phyloP scores from a whole-genome alignment of 2,113 vertebrate species.

The Equus przewalskii region DNA sequence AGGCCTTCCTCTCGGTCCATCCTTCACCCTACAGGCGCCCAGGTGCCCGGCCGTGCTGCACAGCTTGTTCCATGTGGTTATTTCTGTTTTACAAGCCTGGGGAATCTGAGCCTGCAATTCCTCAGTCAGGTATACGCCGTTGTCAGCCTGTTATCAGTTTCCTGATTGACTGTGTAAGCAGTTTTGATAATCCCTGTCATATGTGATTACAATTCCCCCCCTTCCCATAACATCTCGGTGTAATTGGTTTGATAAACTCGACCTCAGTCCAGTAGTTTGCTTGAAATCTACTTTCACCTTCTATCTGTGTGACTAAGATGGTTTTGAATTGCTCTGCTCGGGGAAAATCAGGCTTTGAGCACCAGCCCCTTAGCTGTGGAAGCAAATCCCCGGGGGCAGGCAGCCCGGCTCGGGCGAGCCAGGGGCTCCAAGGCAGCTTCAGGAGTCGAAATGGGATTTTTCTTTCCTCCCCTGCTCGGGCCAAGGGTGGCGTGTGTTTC shows the following conservation, averaged over 20 bases:
- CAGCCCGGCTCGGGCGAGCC: background rate
- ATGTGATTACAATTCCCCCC: constrained; percentile 77
- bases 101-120: constrained; percentile 63
- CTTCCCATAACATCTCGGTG: constrained; percentile 72
- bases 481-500: background rate
- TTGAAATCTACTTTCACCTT: constrained; percentile 74
- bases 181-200: constrained; percentile 81
- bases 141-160: constrained; percentile 79
- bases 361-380: background rate
- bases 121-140: constrained; percentile 49
- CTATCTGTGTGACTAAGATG: constrained; percentile 73
- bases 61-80: background rate
- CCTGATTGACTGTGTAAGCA: constrained; percentile 82
- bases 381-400: background rate
- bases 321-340: constrained; percentile 76
- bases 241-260: constrained; percentile 82
- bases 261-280: constrained; percentile 68
- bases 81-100: constrained; percentile 63
- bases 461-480: background rate
- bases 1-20: background rate
- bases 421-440: background rate
- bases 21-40: background rate
- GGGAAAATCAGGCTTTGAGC: constrained; percentile 55
- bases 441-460: background rate
- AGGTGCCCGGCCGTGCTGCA: background rate